A percentile compares a stretch with the other conserved stretches of the same genome.
Evolutionary conservation across 2,797 vertebrate species (phyloP).

Genomic region (Pangasius krempfi): DNA sequence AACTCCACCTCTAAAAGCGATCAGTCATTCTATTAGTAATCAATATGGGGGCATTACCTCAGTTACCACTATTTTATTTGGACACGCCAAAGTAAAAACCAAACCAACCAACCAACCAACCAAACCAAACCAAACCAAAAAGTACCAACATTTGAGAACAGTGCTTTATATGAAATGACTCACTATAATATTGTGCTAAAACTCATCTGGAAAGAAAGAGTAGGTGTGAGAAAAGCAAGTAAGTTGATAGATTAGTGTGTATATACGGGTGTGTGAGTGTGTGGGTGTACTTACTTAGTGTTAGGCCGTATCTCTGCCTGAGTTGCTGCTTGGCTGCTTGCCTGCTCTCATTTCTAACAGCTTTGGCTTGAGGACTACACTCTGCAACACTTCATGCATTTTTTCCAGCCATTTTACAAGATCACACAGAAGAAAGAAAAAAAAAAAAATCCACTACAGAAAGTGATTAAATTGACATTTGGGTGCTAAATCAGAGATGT

Average conservation of each 20-base stretch:
- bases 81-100: conserved; percentile 8
- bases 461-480: background rate
- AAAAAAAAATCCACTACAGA: background rate
- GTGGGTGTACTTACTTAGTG: conserved; percentile 5
- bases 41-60: background rate
- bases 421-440: conserved; percentile 8
- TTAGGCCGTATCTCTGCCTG: background rate
- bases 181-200: too few species aligned
- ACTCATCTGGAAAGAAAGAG: background rate
- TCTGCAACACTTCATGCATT: conserved; percentile 39
- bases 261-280: conserved; percentile 16
- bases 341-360: conserved; percentile 8
- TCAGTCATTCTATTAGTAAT: background rate
- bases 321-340: conserved; percentile 2
- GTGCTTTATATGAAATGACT: background rate
- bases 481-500: conserved; percentile 16
- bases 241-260: background rate
- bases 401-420: background rate
- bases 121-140: too few species aligned
- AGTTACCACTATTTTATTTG: background rate
- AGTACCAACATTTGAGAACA: too few species aligned
- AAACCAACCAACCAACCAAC: too few species aligned
- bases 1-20: background rate
- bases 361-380: conserved; percentile 34
- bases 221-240: background rate